These are phyloP conservation scores for Hiodon tergisus DNA, from an alignment of 2,113 vertebrate species.

Conservation along the genomic window DNA sequence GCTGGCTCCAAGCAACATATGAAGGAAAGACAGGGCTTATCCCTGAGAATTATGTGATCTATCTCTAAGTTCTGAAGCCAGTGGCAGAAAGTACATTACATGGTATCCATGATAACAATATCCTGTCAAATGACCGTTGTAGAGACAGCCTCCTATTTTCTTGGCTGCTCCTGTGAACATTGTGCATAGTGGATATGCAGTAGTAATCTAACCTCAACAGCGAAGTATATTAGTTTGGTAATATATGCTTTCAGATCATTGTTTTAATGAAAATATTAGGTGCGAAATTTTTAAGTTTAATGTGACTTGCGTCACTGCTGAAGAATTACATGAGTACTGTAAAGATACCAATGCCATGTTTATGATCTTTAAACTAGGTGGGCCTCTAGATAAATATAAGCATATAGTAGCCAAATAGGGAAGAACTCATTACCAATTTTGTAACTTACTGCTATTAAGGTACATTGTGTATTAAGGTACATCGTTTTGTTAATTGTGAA, in stretches of 20 bases:
- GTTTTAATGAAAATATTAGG: constrained; percentile 1
- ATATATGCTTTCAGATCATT: constrained; percentile 11
- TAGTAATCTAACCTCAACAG: not conserved
- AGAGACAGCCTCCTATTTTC: constrained; percentile 3
- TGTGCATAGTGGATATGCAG: constrained; percentile 26
- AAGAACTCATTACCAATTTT: not conserved
- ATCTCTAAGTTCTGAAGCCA: constrained; percentile 65
- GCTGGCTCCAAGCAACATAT: constrained; percentile 94
- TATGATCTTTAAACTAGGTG: not conserved
- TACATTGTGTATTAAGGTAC: constrained; percentile 2
- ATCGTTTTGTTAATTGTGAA: too few relatives aligned
- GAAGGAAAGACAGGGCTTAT: constrained; percentile 91
- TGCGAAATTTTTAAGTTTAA: not conserved
- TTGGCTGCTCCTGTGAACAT: constrained; percentile 20
- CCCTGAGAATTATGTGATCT: constrained; percentile 93
- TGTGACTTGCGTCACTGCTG: not conserved
- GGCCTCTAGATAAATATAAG: not conserved
- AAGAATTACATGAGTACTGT: not conserved
- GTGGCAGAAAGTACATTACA: constrained; percentile 68
- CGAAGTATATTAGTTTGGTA: constrained; percentile 12
- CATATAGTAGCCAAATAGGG: not conserved
- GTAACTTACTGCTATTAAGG: not conserved
- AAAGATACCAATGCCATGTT: not conserved
- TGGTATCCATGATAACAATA: constrained; percentile 85
- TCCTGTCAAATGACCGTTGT: constrained; percentile 66